phyloP scores from a whole-genome alignment of 2,888 invertebrate species.

The Drosophila parthenogenetica region DNA sequence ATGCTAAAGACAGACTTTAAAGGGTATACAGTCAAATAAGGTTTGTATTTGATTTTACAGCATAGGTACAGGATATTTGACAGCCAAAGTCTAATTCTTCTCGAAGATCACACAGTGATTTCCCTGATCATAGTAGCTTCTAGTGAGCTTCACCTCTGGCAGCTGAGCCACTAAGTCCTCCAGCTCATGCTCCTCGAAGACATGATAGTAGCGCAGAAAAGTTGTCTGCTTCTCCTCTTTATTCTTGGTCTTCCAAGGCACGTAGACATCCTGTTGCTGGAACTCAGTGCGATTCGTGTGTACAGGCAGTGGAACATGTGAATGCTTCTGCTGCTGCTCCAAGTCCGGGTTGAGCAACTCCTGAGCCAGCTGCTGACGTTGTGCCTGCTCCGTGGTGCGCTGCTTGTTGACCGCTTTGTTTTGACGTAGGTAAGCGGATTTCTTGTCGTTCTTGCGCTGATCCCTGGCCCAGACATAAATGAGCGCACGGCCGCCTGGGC shows the following conservation, averaged over 20 bases:
- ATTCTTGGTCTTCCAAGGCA: constrained; percentile 95
- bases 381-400: constrained; percentile 84
- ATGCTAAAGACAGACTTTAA: too few relatives aligned
- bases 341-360: constrained; percentile 43
- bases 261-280: constrained; percentile 94
- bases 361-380: constrained; percentile 70
- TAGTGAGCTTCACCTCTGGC: constrained; percentile 86
- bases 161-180: constrained; percentile 88
- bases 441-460: constrained; percentile 89
- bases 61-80: too few relatives aligned
- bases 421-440: constrained; percentile 90
- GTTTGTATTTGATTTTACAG: neutral
- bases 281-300: constrained; percentile 97
- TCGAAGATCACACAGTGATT: constrained; percentile 96
- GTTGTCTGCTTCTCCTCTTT: constrained; percentile 84
- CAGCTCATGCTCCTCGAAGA: constrained; percentile 94
- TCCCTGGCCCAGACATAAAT: constrained; percentile 99
- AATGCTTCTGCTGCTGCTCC: constrained; percentile 37
- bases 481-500: constrained; percentile 90
- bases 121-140: constrained; percentile 96
- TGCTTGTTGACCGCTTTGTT: constrained; percentile 86
- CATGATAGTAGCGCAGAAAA: constrained; percentile 96
- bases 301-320: constrained; percentile 87
- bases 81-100: constrained; percentile 29
- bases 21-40: neutral